A percentile compares a stretch with the other conserved stretches of the same genome.
Evolutionary conservation across 2,888 invertebrate genomes (phyloP).

Genomic region (Pelosia muscerda): DNA sequence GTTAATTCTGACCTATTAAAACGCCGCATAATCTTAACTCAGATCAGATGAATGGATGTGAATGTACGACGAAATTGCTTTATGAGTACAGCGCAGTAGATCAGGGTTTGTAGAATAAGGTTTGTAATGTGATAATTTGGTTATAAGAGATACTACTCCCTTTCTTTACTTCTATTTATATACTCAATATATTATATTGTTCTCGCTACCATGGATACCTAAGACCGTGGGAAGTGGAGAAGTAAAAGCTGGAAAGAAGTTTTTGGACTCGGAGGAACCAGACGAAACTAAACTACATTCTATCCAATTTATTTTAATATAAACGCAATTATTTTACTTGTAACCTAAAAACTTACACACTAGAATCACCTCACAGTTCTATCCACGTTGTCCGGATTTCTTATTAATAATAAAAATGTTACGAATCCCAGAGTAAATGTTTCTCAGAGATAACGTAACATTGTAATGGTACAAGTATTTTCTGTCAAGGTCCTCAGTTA

Average conservation of each 20-base stretch:
- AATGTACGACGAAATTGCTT: constrained; percentile 62
- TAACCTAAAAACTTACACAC: too few species aligned
- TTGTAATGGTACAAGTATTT: not conserved
- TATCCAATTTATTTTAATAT: not conserved
- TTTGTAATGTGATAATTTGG: constrained; percentile 15
- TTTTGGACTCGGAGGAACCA: not conserved
- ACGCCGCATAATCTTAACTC: constrained; percentile 68
- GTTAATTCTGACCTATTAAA: constrained; percentile 80
- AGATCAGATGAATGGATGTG: constrained; percentile 66
- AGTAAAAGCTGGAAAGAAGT: too few species aligned
- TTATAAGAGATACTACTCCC: not conserved
- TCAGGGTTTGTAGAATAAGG: constrained; percentile 27
- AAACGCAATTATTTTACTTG: not conserved
- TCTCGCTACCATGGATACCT: too few species aligned
- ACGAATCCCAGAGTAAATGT: too few species aligned
- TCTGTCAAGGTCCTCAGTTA: not conserved
- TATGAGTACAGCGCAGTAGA: constrained; percentile 39
- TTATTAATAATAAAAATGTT: too few species aligned
- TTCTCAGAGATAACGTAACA: not conserved
- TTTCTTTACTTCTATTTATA: not conserved
- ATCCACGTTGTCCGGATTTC: too few species aligned
- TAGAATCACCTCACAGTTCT: too few species aligned
- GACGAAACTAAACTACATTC: not conserved
- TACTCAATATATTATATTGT: not conserved
- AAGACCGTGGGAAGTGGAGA: too few species aligned